Conservation (phyloP, 2,113 vertebrate genomes). For the Gallinago media region DNA sequence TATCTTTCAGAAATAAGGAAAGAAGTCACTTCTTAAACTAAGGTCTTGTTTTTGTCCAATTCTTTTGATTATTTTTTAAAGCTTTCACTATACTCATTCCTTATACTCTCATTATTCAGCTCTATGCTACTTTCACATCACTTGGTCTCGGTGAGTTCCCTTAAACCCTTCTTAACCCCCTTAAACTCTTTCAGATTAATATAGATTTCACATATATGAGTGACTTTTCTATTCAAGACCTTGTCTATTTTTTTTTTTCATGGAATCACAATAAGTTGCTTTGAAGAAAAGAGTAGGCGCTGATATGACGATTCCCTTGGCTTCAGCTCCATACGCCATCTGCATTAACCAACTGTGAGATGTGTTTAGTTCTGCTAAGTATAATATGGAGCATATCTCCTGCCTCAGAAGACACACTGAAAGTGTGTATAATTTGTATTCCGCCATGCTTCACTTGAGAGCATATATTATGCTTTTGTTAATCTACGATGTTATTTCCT, state of each 20-base stretch:
- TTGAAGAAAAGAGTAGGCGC: background rate
- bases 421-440: background rate
- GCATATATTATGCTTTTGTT: background rate
- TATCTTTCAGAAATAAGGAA: background rate
- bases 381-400: background rate
- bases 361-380: background rate
- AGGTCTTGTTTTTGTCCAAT: background rate
- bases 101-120: background rate
- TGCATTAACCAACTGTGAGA: background rate
- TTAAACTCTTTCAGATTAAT: background rate
- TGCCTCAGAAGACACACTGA: background rate
- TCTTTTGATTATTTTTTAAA: background rate
- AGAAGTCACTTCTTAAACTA: background rate
- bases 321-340: background rate
- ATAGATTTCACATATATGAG: background rate
- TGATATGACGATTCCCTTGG: background rate
- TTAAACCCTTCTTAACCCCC: background rate
- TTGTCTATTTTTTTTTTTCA: background rate
- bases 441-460: background rate
- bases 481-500: background rate
- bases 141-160: background rate
- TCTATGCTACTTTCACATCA: background rate
- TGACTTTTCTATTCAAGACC: background rate
- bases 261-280: background rate
- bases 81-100: background rate